phyloP scores from a whole-genome alignment of 1,140 invertebrate species.

The Pachypsylla venusta region DNA sequence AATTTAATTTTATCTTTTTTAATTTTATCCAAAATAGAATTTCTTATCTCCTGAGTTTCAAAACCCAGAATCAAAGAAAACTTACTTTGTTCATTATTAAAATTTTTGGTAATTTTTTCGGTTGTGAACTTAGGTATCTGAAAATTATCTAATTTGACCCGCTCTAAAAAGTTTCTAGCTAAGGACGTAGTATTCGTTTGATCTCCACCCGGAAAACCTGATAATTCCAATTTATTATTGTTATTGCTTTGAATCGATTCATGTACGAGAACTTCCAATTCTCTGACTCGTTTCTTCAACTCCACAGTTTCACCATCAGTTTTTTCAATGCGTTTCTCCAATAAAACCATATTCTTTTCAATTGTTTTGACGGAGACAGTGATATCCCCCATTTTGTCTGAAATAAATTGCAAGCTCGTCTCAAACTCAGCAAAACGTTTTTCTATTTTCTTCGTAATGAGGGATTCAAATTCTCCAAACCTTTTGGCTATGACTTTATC shows the following conservation, averaged over 20 bases:
- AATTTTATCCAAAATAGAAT: constrained; percentile 7
- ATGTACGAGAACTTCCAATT: not conserved
- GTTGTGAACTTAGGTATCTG: constrained; percentile 6
- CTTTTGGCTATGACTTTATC: not conserved
- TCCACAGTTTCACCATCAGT: not conserved
- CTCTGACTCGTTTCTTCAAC: not conserved
- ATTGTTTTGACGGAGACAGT: not conserved
- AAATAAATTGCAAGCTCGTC: not conserved
- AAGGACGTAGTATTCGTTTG: not conserved
- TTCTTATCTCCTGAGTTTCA: constrained; percentile 6
- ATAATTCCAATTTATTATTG: not conserved
- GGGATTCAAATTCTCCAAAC: not conserved
- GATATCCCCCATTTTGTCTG: not conserved
- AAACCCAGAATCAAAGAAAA: not conserved
- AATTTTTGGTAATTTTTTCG: not conserved
- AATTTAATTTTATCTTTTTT: constrained; percentile 10
- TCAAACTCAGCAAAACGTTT: not conserved
- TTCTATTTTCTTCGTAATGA: not conserved
- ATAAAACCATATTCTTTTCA: not conserved
- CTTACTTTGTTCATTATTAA: not conserved
- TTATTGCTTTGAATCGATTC: not conserved
- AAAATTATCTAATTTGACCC: constrained; percentile 5
- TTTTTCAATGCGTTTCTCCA: not conserved
- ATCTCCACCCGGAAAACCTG: not conserved
- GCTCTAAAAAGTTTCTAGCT: not conserved